phyloP scores from a whole-genome alignment of 2,888 invertebrate species.

The Drosophila nr. medialis region DNA sequence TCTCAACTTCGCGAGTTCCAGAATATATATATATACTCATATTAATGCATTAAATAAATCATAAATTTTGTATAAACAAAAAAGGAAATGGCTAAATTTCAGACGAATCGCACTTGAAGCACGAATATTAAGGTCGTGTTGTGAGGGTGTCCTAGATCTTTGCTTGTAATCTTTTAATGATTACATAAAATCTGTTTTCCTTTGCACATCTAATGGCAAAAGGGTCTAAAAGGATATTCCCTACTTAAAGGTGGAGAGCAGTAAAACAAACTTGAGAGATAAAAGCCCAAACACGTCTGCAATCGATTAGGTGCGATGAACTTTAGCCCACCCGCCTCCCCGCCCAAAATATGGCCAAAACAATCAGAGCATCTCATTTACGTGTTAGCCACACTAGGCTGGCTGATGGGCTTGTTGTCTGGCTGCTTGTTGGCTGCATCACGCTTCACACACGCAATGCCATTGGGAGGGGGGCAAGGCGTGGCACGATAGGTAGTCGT shows the following conservation, averaged over 20 bases:
- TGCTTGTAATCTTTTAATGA: neutral
- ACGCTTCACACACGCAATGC: conserved; percentile 6
- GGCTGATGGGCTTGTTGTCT: neutral
- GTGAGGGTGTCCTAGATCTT: neutral
- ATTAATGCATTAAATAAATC: neutral
- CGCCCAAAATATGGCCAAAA: conserved; percentile 3
- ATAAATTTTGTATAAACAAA: neutral
- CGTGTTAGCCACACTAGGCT: conserved; percentile 41
- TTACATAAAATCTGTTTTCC: neutral
- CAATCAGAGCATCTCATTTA: conserved; percentile 54
- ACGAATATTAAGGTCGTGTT: neutral
- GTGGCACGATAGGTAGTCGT: conserved; percentile 16
- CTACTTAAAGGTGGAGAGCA: neutral
- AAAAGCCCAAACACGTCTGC: conserved; percentile 20
- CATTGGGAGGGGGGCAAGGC: neutral
- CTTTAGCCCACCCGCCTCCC: neutral
- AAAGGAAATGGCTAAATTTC: neutral
- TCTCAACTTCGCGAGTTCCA: too few species aligned
- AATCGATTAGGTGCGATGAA: conserved; percentile 27
- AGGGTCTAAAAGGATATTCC: neutral
- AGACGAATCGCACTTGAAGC: too few species aligned
- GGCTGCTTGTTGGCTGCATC: neutral
- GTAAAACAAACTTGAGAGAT: conserved; percentile 32
- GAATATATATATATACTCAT: neutral
- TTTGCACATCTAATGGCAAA: neutral